A percentile compares a stretch with the other conserved stretches of the same genome.
Conservation (phyloP, 2,888 invertebrate genomes). For the Portevinia maculata region DNA sequence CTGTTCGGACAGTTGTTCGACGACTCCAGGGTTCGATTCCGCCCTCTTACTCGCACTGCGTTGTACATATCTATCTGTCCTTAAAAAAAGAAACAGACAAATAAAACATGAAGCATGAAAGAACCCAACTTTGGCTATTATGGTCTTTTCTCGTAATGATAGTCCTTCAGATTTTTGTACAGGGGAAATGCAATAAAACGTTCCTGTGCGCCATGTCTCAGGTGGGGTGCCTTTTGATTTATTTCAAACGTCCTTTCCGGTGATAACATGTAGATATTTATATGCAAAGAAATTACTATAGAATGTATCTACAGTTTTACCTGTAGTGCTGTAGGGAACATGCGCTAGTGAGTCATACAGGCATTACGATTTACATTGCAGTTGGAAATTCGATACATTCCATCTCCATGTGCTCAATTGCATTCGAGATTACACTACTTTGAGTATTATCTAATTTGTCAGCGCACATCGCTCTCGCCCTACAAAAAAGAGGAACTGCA, state of each 20-base stretch:
- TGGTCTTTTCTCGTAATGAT: constrained; percentile 61
- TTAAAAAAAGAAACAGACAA: constrained; percentile 31
- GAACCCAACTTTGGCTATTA: constrained; percentile 54
- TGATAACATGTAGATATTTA: constrained; percentile 19
- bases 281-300: not conserved
- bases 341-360: constrained; percentile 56
- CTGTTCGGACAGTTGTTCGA: constrained; percentile 68
- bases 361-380: constrained; percentile 10
- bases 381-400: constrained; percentile 47
- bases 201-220: constrained; percentile 8
- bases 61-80: no score
- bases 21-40: constrained; percentile 28
- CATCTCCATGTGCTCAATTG: constrained; percentile 19
- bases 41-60: constrained; percentile 4
- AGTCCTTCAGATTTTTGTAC: constrained; percentile 61
- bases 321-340: no score
- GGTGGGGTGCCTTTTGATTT: constrained; percentile 65
- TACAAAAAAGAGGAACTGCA: not conserved
- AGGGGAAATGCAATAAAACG: constrained; percentile 59
- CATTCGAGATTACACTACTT: constrained; percentile 40
- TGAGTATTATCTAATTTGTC: constrained; percentile 64
- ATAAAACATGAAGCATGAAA: constrained; percentile 60
- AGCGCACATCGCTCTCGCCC: constrained; percentile 16
- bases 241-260: constrained; percentile 46
- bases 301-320: not conserved